Evolutionary conservation across 2,888 invertebrate genomes (phyloP).

Genomic region (Adelognathus sp.): DNA sequence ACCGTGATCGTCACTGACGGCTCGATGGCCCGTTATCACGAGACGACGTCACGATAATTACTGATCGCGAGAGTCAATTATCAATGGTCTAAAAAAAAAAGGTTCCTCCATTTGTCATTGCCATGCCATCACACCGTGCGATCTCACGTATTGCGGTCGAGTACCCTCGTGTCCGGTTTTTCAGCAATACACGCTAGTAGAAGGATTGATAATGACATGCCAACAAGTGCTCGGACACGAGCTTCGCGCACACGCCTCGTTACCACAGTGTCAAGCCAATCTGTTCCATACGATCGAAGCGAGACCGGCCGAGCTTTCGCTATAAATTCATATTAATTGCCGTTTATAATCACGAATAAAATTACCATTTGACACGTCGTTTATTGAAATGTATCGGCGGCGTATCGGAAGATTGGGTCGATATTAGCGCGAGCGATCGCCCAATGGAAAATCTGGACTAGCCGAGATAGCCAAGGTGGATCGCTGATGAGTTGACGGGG

Average conservation of each 20-base stretch:
- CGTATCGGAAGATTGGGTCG: conserved; percentile 13
- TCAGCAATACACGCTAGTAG: too few relatives aligned
- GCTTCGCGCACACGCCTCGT: too few relatives aligned
- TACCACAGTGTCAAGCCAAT: neutral
- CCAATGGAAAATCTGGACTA: neutral
- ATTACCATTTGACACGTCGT: conserved; percentile 47
- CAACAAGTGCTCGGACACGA: neutral
- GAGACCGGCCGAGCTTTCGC: conserved; percentile 21
- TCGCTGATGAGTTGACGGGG: conserved; percentile 54
- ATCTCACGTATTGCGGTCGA: neutral
- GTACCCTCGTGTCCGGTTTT: neutral
- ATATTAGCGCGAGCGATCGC: conserved; percentile 41
- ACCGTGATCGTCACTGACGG: neutral
- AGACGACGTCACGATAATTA: neutral
- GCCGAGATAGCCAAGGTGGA: conserved; percentile 14
- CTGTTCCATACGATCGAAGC: conserved; percentile 8
- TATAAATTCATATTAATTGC: conserved; percentile 58
- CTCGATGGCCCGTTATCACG: neutral
- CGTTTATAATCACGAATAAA: conserved; percentile 50
- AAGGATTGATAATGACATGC: neutral
- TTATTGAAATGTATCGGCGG: conserved; percentile 53
- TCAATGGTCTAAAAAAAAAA: neutral
- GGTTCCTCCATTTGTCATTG: neutral
- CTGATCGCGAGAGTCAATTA: neutral
- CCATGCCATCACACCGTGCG: neutral